These are phyloP conservation scores for Xanthorhoe designata DNA, from an alignment of 2,888 invertebrate species.

Conservation along the genomic window DNA sequence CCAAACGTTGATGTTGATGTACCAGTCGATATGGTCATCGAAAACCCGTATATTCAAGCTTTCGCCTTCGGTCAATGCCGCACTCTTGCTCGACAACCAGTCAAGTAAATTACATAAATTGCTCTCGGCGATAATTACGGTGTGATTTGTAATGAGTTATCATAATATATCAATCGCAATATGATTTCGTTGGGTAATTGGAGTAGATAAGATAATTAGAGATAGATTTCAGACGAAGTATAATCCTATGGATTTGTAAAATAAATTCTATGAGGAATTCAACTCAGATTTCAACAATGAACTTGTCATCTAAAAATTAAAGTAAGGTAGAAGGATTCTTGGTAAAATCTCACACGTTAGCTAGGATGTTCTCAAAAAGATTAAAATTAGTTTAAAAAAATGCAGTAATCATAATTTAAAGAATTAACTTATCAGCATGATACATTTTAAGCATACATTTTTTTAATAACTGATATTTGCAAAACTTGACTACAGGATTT, in stretches of 20 bases:
- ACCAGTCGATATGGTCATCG: slow-evolving; percentile 37
- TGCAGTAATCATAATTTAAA: too few relatives aligned
- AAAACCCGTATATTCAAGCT: slow-evolving; percentile 59
- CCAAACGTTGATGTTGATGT: slow-evolving; percentile 36
- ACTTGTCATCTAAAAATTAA: too few relatives aligned
- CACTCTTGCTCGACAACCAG: slow-evolving; percentile 38
- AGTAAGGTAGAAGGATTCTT: too few relatives aligned
- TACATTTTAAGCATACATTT: too few relatives aligned
- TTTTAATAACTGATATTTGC: not conserved
- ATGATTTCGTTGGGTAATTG: slow-evolving; percentile 12
- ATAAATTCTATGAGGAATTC: too few relatives aligned
- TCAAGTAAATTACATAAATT: slow-evolving; percentile 32
- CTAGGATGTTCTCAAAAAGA: too few relatives aligned
- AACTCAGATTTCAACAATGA: too few relatives aligned
- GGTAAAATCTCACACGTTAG: too few relatives aligned
- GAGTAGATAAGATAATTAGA: not conserved
- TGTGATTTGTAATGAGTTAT: slow-evolving; percentile 29
- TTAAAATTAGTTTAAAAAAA: too few relatives aligned
- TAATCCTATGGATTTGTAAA: too few relatives aligned
- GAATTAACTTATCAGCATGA: too few relatives aligned
- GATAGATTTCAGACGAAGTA: not conserved
- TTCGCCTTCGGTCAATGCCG: slow-evolving; percentile 75
- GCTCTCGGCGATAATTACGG: slow-evolving; percentile 32
- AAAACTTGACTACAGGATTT: not conserved
- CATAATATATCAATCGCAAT: slow-evolving; percentile 20